phyloP scores from a whole-genome alignment of 2,888 invertebrate species.

The Teleogryllus oceanicus region DNA sequence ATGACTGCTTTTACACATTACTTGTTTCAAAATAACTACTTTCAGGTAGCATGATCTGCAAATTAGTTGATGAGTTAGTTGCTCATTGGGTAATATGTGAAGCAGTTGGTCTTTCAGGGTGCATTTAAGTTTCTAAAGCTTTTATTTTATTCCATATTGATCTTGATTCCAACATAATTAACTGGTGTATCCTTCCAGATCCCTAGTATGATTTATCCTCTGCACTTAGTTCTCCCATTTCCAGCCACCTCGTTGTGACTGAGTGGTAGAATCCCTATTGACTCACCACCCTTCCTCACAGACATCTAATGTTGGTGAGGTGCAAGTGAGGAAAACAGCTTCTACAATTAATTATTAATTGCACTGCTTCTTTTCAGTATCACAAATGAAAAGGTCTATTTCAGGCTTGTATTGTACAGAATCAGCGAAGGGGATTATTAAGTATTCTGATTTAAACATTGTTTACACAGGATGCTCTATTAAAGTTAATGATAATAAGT shows the following conservation, averaged over 20 bases:
- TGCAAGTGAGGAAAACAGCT: neutral
- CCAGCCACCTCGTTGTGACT: neutral
- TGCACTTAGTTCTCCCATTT: neutral
- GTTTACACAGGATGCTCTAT: too few relatives aligned
- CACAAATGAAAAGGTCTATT: neutral
- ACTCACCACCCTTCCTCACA: neutral
- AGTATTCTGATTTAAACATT: neutral
- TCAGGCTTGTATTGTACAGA: neutral
- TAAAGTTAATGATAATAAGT: too few relatives aligned
- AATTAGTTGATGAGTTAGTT: too few relatives aligned
- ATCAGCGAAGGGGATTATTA: neutral
- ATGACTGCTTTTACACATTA: too few relatives aligned
- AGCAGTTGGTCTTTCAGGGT: too few relatives aligned
- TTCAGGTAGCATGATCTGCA: too few relatives aligned
- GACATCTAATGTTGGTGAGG: neutral
- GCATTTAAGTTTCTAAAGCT: neutral
- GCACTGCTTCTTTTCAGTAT: constrained; percentile 11
- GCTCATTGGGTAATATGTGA: too few relatives aligned
- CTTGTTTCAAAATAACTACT: too few relatives aligned
- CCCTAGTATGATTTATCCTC: neutral
- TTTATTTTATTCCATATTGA: neutral
- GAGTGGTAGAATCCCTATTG: neutral
- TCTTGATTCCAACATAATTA: neutral
- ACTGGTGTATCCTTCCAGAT: neutral
- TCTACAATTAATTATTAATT: neutral